Evolutionary conservation across 2,113 vertebrate species (phyloP).

Genomic region (Saccopteryx bilineata): DNA sequence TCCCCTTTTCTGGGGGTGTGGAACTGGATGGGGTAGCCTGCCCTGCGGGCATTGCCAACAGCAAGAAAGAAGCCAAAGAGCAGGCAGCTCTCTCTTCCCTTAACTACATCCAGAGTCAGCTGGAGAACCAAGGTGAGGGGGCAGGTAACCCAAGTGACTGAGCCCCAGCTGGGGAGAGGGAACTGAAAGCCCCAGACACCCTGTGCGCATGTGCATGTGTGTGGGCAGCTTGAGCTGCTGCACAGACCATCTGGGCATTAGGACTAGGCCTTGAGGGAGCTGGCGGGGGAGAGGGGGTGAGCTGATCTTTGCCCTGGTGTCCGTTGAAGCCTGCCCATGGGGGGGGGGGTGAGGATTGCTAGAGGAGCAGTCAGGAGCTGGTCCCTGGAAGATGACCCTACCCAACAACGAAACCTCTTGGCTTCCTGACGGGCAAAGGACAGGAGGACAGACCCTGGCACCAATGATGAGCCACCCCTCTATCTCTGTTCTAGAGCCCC

Average conservation of each 20-base stretch:
- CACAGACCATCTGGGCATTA: background rate
- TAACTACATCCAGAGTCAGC: conserved; percentile 21
- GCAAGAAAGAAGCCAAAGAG: conserved; percentile 62
- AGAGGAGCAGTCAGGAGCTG: background rate
- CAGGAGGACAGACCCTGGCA: background rate
- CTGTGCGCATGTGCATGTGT: background rate
- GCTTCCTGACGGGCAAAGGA: background rate
- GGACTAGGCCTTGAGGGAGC: background rate
- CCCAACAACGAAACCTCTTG: background rate
- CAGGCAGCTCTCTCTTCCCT: conserved; percentile 53
- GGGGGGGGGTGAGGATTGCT: background rate
- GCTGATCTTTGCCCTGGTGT: background rate
- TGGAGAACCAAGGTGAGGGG: conserved; percentile 34
- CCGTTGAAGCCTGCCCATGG: background rate
- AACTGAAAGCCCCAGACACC: background rate
- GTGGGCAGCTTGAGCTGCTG: background rate
- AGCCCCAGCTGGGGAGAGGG: no score
- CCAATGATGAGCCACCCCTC: rapidly evolving
- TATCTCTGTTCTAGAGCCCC: conserved; percentile 63
- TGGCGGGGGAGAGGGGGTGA: rapidly evolving
- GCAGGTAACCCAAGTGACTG: background rate
- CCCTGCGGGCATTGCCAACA: background rate
- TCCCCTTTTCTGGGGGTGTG: conserved; percentile 20
- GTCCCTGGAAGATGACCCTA: background rate
- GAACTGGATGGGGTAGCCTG: conserved; percentile 74